Conservation (phyloP, 30 jellyfish, hydroid and myxozoan species). For the Hydractinia symbiolongicarpus region DNA sequence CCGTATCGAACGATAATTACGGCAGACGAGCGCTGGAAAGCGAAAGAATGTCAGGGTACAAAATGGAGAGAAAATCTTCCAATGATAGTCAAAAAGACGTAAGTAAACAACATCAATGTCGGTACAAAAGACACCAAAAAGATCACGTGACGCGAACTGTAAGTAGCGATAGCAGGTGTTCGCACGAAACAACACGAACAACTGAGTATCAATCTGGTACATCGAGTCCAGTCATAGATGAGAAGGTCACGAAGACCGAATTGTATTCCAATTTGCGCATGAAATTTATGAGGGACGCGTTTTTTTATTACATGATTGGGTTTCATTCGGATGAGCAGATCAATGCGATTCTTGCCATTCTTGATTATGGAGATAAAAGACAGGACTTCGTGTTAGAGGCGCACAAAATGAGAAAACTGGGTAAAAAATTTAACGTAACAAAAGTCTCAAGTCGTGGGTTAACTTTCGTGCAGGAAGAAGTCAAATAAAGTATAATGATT, state of each 20-base stretch:
- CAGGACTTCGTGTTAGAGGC: constrained; percentile 77
- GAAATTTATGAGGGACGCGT: constrained; percentile 87
- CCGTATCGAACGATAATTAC: no score
- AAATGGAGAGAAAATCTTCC: no score
- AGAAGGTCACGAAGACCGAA: constrained; percentile 35
- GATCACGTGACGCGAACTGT: neutral
- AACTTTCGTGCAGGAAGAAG: constrained; percentile 81
- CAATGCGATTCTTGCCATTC: constrained; percentile 78
- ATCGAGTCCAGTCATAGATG: neutral
- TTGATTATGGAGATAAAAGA: constrained; percentile 88
- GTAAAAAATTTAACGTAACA: constrained; percentile 63
- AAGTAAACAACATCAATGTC: no score
- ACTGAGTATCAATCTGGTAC: no score
- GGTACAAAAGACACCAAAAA: neutral
- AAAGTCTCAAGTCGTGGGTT: constrained; percentile 77
- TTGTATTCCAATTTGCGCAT: constrained; percentile 62
- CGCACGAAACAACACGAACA: no score
- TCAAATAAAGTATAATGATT: neutral
- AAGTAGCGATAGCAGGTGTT: neutral
- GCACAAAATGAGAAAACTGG: constrained; percentile 74
- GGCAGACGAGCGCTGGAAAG: no score
- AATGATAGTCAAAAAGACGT: no score
- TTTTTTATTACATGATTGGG: constrained; percentile 87
- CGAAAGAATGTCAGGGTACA: no score
- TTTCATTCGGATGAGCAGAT: constrained; percentile 94